Conservation (phyloP, 2,888 invertebrate genomes). For the Lycaena phlaeas region DNA sequence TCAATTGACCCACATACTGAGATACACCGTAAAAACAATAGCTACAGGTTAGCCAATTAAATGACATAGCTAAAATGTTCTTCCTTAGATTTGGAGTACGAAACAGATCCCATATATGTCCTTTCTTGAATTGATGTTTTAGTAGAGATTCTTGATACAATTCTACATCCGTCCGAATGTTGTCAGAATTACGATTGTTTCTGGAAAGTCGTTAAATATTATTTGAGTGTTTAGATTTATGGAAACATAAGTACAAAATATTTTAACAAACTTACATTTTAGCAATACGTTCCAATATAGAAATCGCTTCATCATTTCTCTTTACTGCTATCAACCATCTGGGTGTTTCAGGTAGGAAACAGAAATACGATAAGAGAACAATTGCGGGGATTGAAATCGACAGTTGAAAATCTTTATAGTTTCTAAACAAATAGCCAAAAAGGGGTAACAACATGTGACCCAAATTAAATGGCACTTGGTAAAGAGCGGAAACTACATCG, state of each 20-base stretch:
- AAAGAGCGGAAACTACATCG: constrained; percentile 74
- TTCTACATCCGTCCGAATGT: constrained; percentile 54
- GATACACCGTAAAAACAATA: constrained; percentile 85
- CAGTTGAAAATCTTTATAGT: constrained; percentile 78
- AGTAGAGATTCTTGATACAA: constrained; percentile 36
- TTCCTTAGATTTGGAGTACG: constrained; percentile 80
- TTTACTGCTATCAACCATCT: constrained; percentile 84
- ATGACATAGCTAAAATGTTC: constrained; percentile 80
- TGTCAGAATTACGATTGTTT: constrained; percentile 61
- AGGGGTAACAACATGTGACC: constrained; percentile 77
- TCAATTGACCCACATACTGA: constrained; percentile 84
- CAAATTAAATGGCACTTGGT: constrained; percentile 79
- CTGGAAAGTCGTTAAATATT: constrained; percentile 31
- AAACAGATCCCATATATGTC: constrained; percentile 77
- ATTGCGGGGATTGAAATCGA: constrained; percentile 74
- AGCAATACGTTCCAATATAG: constrained; percentile 77
- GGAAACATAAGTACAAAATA: neutral
- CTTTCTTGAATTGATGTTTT: constrained; percentile 51
- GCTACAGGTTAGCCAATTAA: constrained; percentile 87
- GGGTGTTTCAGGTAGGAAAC: constrained; percentile 84
- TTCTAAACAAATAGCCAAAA: constrained; percentile 75
- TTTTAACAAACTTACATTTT: constrained; percentile 41
- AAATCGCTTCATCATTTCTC: constrained; percentile 75
- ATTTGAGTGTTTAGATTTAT: neutral
- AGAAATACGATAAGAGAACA: constrained; percentile 76